A percentile compares a stretch with the other conserved stretches of the same genome.
phyloP scores from a whole-genome alignment of 1,140 invertebrate genomes.

The Cyphomyrmex costatus region DNA sequence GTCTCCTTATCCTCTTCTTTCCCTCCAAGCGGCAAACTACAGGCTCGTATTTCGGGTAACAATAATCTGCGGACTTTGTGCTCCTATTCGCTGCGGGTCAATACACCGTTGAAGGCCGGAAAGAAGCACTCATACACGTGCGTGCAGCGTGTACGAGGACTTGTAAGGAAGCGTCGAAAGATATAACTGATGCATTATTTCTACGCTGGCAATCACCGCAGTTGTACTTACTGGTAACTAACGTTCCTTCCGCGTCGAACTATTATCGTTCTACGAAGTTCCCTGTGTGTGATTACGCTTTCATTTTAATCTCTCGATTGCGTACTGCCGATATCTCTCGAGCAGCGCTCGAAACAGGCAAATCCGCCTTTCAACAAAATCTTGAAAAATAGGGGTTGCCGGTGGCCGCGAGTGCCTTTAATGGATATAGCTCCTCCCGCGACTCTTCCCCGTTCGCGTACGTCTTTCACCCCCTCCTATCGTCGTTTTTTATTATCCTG shows the following conservation, averaged over 20 bases:
- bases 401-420: constrained; percentile 56
- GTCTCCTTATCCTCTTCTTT: neutral
- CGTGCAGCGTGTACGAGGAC: constrained; percentile 17
- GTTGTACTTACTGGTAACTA: constrained; percentile 54
- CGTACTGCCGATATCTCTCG: constrained; percentile 10
- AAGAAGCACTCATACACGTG: constrained; percentile 62
- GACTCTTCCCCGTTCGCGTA: constrained; percentile 9
- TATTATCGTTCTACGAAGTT: constrained; percentile 17
- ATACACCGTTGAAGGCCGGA: constrained; percentile 61
- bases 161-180: constrained; percentile 68
- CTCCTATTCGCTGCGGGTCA: constrained; percentile 47
- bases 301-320: constrained; percentile 64
- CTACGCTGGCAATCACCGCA: constrained; percentile 16
- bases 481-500: constrained; percentile 50
- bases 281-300: constrained; percentile 32
- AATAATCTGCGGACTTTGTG: constrained; percentile 64
- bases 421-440: constrained; percentile 51
- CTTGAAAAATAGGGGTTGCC: constrained; percentile 33
- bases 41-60: constrained; percentile 62
- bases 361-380: constrained; percentile 51
- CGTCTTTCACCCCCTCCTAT: constrained; percentile 43
- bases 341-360: constrained; percentile 13
- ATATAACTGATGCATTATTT: constrained; percentile 64
- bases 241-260: constrained; percentile 36
- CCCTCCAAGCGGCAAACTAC: neutral